Evolutionary conservation across 2,797 vertebrate species (phyloP), one percentile per base, ranked within the genome.

Genomic region (Threskiornis aethiopicus): DNA sequence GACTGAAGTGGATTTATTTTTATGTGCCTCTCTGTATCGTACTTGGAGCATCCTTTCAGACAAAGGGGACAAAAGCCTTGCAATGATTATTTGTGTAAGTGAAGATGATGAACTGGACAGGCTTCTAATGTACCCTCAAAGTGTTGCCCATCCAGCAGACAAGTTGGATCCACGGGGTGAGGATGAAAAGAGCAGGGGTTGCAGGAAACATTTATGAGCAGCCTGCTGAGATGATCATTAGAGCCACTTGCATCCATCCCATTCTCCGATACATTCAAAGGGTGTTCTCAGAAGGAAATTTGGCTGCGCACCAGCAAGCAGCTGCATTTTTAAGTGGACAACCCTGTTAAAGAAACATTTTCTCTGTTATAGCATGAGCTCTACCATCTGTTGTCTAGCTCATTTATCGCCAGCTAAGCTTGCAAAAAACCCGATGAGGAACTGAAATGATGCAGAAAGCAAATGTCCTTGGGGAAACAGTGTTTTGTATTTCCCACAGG

Each of bases 301-400:
- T 83, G 84, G 86, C 87, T 0, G 0, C 41, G 70, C 26, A 85
- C 59, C 64, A 86, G 59, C 4, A 2, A 64, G 49, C 78, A 95
- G 90, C 88, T 96, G 92, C 84, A 89, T 92, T 93, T 96, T 93
- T 76, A 93, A 94, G 92, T 82, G 62, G 86, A 95, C 90, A 57
- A 21, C 49, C n/a, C 59, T 77, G 51, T 77, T 77, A 96, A 89
- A 89, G 73, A 70, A 89, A 55, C 59, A 59, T 69, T 70, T 93
- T 92, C 59, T 75, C 24, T 73, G 57, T 61, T 92, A 52, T 1
- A 94, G 41, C 58, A 71, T 87, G 93, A 95, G 78, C 37, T 89
- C 87, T 82, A 20, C 92, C 91, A 92, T 94, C 96, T 96, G 92
- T 79, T 94, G 87, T 80, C 82, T 77, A 80, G 93, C 41, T 95